A percentile compares a stretch with the other conserved stretches of the same genome.
phyloP scores from a whole-genome alignment of 2,888 invertebrate species.

The Azorinus chamasolen region DNA sequence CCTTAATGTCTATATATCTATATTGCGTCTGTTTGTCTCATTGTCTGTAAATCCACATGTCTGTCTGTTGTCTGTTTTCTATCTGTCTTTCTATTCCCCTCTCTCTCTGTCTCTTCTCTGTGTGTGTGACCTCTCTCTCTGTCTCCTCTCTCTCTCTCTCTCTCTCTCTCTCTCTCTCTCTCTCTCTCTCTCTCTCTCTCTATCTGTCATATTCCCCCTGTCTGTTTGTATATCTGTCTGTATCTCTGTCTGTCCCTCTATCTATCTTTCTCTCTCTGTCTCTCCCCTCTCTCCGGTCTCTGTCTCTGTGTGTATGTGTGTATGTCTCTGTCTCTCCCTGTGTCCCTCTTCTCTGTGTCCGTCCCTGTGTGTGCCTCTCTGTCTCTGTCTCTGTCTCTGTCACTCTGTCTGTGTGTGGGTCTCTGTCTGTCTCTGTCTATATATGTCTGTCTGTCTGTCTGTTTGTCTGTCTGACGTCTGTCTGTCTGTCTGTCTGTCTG shows the following conservation, averaged over 20 bases:
- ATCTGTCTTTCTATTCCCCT: not conserved
- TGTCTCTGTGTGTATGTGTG: too few species aligned
- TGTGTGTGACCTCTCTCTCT: not conserved
- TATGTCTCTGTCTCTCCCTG: constrained; percentile 24
- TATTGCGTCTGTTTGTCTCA: not conserved
- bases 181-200: constrained; percentile 43
- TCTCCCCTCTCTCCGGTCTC: constrained; percentile 1
- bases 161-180: constrained; percentile 47
- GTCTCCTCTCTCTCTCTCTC: constrained; percentile 33
- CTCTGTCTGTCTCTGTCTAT: too few species aligned
- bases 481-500: too few species aligned
- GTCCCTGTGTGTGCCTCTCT: too few species aligned
- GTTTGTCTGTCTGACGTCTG: too few species aligned
- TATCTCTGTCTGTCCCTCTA: constrained; percentile 22
- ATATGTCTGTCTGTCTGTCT: too few species aligned
- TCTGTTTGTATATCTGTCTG: constrained; percentile 17
- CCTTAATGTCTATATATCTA: too few species aligned
- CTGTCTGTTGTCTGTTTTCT: not conserved
- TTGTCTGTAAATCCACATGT: not conserved
- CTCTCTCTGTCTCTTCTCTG: not conserved
- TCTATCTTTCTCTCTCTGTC: constrained; percentile 40
- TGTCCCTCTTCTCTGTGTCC: not conserved
- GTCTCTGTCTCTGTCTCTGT: too few species aligned
- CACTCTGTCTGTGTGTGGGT: too few species aligned
- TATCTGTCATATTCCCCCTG: constrained; percentile 10